Conservation (phyloP, 2,113 vertebrate genomes). For the Nothocercus julius region DNA sequence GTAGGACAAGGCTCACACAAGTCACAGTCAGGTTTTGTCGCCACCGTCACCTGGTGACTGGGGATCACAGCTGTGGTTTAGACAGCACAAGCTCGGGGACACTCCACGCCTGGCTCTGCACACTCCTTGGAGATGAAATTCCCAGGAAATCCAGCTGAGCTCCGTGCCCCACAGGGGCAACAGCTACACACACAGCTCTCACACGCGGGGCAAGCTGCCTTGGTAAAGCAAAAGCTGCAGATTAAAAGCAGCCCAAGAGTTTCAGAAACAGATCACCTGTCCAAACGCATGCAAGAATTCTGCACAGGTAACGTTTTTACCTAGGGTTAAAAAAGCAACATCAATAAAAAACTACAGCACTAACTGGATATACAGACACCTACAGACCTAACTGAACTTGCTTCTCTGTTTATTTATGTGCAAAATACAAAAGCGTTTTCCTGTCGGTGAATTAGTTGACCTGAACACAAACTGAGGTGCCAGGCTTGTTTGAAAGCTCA, state of each 20-base stretch:
- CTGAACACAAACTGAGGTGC: not conserved
- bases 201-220: fast-evolving
- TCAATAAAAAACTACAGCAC: not conserved
- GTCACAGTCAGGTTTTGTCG: fast-evolving
- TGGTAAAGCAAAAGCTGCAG: not conserved
- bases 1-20: not conserved
- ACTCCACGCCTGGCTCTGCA: not conserved
- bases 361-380: not conserved
- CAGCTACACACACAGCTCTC: not conserved
- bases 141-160: not conserved
- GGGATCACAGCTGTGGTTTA: not conserved
- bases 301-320: not conserved
- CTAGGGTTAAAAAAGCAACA: not conserved
- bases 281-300: not conserved
- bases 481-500: not conserved
- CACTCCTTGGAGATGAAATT: not conserved
- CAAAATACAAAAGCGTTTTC: not conserved
- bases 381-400: not conserved
- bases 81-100: fast-evolving
- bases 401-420: not conserved
- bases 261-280: not conserved
- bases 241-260: not conserved
- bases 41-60: fast-evolving
- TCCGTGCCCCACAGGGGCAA: fast-evolving
- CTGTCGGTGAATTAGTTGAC: not conserved